A percentile compares a stretch with the other conserved stretches of the same genome.
Conservation (phyloP, 2,113 vertebrate species). For the Rhabdomys dilectus region DNA sequence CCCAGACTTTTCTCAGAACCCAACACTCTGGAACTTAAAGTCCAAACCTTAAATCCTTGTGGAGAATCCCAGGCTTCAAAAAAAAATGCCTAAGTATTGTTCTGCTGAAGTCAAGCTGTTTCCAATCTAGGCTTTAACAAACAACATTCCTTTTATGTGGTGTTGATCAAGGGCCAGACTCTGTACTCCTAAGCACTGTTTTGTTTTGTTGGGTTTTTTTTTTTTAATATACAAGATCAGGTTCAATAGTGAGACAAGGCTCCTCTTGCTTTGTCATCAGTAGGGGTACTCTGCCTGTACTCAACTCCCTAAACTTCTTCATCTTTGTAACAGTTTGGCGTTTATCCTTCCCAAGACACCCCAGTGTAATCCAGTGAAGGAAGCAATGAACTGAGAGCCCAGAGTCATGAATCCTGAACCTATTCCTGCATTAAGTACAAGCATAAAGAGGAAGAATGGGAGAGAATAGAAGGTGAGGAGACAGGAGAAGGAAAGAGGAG, state of each 20-base stretch:
- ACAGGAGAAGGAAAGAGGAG: not conserved
- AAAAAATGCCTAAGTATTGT: constrained; percentile 42
- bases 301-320: constrained; percentile 23
- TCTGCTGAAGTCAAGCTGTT: constrained; percentile 49
- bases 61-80: constrained; percentile 63
- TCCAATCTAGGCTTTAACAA: constrained; percentile 77
- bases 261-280: constrained; percentile 38
- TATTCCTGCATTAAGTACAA: not conserved
- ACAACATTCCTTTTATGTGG: constrained; percentile 67
- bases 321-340: not conserved
- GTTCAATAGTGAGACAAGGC: not conserved
- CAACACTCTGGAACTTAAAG: constrained; percentile 51
- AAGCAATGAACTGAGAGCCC: not conserved
- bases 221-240: constrained; percentile 67
- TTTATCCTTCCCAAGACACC: not conserved
- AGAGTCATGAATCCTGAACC: not conserved
- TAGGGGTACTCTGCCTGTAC: constrained; percentile 24
- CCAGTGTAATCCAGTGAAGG: not conserved
- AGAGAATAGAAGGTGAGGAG: not conserved
- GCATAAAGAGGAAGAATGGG: too few relatives aligned
- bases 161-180: constrained; percentile 75
- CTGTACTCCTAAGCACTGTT: constrained; percentile 59
- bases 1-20: constrained; percentile 7
- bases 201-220: not conserved
- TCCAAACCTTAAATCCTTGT: constrained; percentile 55